A percentile compares a stretch with the other conserved stretches of the same genome.
phyloP scores from a whole-genome alignment of 2,888 invertebrate genomes.

The Arctia plantaginis region DNA sequence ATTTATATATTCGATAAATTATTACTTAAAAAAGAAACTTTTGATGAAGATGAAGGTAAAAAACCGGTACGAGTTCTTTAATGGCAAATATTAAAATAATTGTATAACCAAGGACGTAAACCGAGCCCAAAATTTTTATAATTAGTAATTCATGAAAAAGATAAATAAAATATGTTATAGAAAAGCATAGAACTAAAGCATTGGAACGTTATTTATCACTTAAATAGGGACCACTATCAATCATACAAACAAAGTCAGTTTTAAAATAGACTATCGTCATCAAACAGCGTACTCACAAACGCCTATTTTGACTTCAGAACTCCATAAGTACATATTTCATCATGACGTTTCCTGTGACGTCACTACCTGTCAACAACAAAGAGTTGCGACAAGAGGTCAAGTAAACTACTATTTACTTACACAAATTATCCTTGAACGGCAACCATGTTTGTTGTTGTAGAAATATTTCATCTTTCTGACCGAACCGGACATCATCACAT shows the following conservation, averaged over 20 bases:
- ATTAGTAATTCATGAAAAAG: too few species aligned
- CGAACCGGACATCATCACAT: neutral
- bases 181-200: too few species aligned
- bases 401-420: neutral
- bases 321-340: neutral
- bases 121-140: too few species aligned
- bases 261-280: neutral
- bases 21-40: too few species aligned
- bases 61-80: too few species aligned
- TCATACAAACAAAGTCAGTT: neutral
- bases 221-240: neutral
- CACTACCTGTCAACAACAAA: neutral
- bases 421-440: neutral
- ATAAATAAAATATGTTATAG: too few species aligned
- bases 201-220: neutral
- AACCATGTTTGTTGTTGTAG: neutral
- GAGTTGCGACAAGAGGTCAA: neutral
- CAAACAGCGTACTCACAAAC: neutral
- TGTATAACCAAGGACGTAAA: too few species aligned
- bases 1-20: too few species aligned
- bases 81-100: too few species aligned
- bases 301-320: neutral
- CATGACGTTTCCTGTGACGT: neutral
- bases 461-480: neutral
- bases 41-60: too few species aligned